Base-by-base conservation (phyloP, 2,797 vertebrate genomes). In the Acanthopagrus latus region DNA sequence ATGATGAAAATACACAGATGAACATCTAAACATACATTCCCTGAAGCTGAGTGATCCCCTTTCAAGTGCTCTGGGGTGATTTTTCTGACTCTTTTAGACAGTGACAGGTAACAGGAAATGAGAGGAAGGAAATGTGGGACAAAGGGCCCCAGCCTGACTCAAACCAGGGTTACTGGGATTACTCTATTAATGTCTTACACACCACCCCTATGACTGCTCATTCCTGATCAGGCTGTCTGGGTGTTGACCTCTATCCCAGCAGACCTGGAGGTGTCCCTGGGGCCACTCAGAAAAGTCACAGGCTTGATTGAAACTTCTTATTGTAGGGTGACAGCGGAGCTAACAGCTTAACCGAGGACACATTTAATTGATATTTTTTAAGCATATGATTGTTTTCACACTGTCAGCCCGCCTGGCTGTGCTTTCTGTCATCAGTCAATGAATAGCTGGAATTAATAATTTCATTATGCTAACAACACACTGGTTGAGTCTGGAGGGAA, bases 1-100 rank as follows among this genome's bases (percentile, higher is more conserved):
- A 51, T 50, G 46, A 55, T 55, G 64, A 33, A 66, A 81, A 71
- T 25, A 50, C 14, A 44, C 27, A 55, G 2, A 56, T 27, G 68
- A 12, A 47, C 21, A 46, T 29, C 9, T 33, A 50, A 51, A 58
- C 23, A 69, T 10, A 38, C 0, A 7, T 44, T 48, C 2, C 55
- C 21, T 47, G 47, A 13, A 71, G 50, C 27, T 56, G 5, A 14
- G 38, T 46, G 21, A 25, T 76, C 20, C 0, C 23, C 21, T 41
- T 70, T 56, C 18, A 47, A 38, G 12, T 6, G 55, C 46, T 23
- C 55, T 29, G 8, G 9, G 9, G 3, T 25, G 23, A 13, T 20
- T 13, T 57, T 41, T 12, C 1, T 43, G 18, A 20, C 3, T 20
- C 43, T 29, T 51, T 52, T 29, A 55, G 33, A 29, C 0, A 27